Conservation (phyloP, 1,140 invertebrate genomes). For the Macrostomum lignano region DNA sequence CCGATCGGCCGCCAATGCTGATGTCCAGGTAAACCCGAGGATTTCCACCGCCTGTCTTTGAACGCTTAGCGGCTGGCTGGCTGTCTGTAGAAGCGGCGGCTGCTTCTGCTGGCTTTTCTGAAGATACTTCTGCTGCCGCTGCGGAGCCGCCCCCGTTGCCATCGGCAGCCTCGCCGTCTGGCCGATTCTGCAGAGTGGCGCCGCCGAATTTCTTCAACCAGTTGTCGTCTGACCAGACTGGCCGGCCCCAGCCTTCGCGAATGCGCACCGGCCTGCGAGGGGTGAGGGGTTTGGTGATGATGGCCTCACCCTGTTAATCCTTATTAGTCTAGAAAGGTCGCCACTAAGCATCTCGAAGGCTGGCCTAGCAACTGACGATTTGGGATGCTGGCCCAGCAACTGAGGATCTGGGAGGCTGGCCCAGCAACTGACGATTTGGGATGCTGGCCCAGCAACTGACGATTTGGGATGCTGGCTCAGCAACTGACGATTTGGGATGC, state of each 20-base stretch:
- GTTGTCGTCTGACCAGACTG: slow-evolving; percentile 81
- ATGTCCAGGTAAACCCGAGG: slow-evolving; percentile 25
- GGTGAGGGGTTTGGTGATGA: no score
- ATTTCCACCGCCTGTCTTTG: no score
- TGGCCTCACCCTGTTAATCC: no score
- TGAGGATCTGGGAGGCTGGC: no score
- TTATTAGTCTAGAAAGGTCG: no score
- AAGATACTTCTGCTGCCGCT: slow-evolving; percentile 2
- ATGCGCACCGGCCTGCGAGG: slow-evolving; percentile 30
- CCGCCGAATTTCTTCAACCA: slow-evolving; percentile 50
- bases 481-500: no score
- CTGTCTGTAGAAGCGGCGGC: slow-evolving; percentile 10
- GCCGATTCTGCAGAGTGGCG: not conserved
- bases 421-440: no score
- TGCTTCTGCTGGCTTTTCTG: slow-evolving; percentile 11
- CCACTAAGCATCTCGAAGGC: no score
- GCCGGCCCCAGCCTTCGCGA: slow-evolving; percentile 64
- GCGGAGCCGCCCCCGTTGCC: not conserved
- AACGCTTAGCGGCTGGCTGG: slow-evolving; percentile 31
- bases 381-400: no score
- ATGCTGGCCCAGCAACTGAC: no score
- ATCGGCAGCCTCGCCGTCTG: slow-evolving; percentile 1
- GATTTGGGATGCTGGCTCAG: no score
- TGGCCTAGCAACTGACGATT: no score
- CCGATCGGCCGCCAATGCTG: slow-evolving; percentile 15